These are phyloP conservation scores for Indicator maculatus DNA, from an alignment of 2,113 vertebrate species.

Conservation along the genomic window DNA sequence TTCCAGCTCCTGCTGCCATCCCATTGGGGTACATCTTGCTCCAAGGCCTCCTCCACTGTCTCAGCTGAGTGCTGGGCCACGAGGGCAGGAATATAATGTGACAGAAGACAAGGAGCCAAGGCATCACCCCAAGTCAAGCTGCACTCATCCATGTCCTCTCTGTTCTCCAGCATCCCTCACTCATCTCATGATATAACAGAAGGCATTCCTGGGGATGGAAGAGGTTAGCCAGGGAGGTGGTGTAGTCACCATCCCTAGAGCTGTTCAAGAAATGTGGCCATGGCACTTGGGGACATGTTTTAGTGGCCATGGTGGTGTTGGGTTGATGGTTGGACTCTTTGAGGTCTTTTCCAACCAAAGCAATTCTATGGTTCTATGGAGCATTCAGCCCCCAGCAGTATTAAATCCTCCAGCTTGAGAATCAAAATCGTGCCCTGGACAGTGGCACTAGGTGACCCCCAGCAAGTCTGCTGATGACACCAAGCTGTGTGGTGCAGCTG, in stretches of 20 bases:
- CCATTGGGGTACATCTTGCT: fast-evolving
- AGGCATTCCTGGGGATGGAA: too few species aligned
- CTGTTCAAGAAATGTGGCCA: too few species aligned
- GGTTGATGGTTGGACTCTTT: too few species aligned
- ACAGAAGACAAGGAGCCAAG: not conserved
- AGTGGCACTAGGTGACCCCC: too few species aligned
- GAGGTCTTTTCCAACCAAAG: too few species aligned
- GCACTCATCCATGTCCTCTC: not conserved
- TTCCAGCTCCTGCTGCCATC: not conserved
- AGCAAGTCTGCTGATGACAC: too few species aligned
- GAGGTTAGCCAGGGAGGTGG: too few species aligned
- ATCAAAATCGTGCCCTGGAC: not conserved
- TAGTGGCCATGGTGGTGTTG: too few species aligned
- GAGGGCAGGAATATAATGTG: not conserved
- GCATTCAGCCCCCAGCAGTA: not conserved
- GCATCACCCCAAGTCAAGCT: not conserved
- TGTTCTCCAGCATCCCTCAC: not conserved
- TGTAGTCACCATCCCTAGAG: too few species aligned
- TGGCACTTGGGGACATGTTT: too few species aligned
- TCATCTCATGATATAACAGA: too few species aligned
- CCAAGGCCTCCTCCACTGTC: not conserved
- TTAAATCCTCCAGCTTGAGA: not conserved
- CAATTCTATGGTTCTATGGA: not conserved
- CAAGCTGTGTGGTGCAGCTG: too few species aligned
- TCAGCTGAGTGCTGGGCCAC: not conserved